Conservation (phyloP, 2,113 vertebrate genomes). For the Asarcornis scutulata region DNA sequence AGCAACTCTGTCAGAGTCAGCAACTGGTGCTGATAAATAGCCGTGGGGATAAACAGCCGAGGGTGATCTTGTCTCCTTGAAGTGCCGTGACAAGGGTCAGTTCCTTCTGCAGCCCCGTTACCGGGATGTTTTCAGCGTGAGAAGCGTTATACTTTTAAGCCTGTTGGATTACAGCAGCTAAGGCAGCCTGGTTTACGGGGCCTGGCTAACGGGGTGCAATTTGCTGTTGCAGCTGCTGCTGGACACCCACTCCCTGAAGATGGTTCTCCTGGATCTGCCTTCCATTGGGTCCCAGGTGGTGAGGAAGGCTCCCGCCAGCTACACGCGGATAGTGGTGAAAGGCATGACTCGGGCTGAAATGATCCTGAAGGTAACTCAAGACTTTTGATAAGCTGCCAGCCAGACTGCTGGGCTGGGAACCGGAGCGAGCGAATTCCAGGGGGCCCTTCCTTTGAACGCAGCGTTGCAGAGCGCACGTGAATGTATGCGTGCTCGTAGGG, state of each 20-base stretch:
- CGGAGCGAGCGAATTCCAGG: constrained; percentile 28
- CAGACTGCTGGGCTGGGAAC: constrained; percentile 65
- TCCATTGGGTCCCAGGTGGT: constrained; percentile 98
- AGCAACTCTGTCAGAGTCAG: background rate
- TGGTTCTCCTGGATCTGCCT: constrained; percentile 93
- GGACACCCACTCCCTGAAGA: constrained; percentile 98
- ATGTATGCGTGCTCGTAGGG: background rate
- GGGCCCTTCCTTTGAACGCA: constrained; percentile 34
- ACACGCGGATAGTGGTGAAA: constrained; percentile 99
- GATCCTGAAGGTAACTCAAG: constrained; percentile 94
- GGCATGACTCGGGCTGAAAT: constrained; percentile 99
- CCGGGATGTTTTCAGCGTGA: background rate
- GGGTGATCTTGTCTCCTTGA: background rate
- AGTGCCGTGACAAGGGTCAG: background rate
- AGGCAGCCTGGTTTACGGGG: background rate
- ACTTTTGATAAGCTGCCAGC: constrained; percentile 54
- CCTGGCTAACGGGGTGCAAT: background rate
- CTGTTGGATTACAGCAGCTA: background rate
- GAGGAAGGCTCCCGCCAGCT: constrained; percentile 96
- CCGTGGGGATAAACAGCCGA: accelerated
- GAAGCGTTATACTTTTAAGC: background rate
- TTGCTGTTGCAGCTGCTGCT: constrained; percentile 87
- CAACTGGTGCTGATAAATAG: accelerated
- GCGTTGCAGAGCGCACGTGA: constrained; percentile 14
- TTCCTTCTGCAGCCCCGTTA: background rate